A percentile compares a stretch with the other conserved stretches of the same genome.
Evolutionary conservation across 2,797 vertebrate genomes (phyloP).

Genomic region (Fistularia commersonii): DNA sequence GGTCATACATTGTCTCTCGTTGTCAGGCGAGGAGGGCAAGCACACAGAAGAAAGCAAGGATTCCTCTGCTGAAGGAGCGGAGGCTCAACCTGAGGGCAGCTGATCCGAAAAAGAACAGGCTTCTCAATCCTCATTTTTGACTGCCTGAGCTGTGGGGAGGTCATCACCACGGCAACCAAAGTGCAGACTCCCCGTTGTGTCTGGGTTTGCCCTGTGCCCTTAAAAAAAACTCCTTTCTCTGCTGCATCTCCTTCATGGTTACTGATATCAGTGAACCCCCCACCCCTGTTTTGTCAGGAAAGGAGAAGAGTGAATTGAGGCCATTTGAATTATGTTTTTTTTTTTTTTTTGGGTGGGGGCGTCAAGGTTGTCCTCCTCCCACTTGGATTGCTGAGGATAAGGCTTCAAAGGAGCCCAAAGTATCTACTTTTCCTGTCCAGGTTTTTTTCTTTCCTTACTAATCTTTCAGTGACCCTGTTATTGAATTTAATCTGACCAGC

Average conservation of each 20-base stretch:
- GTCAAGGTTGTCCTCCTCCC: constrained; percentile 3
- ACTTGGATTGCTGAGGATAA: constrained; percentile 11
- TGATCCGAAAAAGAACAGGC: constrained; percentile 25
- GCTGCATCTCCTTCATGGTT: constrained; percentile 21
- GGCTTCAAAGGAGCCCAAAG: constrained; percentile 1
- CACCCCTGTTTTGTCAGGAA: constrained; percentile 9
- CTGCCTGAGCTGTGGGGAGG: constrained; percentile 1
- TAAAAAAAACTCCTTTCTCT: constrained; percentile 24
- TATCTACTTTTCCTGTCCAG: too few species aligned
- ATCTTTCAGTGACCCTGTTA: too few species aligned
- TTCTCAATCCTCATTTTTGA: constrained; percentile 8
- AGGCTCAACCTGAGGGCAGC: constrained; percentile 37
- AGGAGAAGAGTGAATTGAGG: constrained; percentile 4
- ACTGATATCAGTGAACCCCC: constrained; percentile 4
- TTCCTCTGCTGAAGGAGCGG: constrained; percentile 48
- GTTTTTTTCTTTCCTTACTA: too few species aligned
- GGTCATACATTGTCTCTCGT: constrained; percentile 1
- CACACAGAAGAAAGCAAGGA: constrained; percentile 34
- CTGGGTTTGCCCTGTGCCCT: constrained; percentile 15
- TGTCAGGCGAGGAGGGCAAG: constrained; percentile 46
- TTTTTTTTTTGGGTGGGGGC: constrained; percentile 7
- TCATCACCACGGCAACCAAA: constrained; percentile 22
- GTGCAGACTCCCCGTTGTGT: constrained; percentile 8
- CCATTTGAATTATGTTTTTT: constrained; percentile 14
- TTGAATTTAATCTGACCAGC: too few species aligned